Evolutionary conservation across 2,113 vertebrate genomes (phyloP).

Genomic region (Petrocephalus microphthalmus): DNA sequence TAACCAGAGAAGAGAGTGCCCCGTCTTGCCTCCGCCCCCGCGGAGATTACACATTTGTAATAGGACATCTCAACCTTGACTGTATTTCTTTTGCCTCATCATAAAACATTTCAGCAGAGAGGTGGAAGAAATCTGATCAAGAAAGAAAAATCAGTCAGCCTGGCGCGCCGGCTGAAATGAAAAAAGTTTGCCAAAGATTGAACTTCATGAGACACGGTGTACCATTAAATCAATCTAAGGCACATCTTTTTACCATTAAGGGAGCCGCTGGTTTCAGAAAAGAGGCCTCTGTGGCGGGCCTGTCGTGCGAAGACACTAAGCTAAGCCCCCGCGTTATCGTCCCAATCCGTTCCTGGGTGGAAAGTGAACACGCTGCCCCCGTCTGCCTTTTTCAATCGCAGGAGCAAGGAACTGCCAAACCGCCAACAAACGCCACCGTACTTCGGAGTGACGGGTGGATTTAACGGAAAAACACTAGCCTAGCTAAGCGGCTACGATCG

Average conservation of each 20-base stretch:
- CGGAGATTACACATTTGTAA: constrained; percentile 29
- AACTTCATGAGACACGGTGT: constrained; percentile 40
- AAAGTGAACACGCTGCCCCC: not conserved
- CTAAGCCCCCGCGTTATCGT: not conserved
- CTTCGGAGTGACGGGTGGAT: not conserved
- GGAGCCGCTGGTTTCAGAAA: constrained; percentile 29
- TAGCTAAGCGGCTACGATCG: not conserved
- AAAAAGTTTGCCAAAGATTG: constrained; percentile 39
- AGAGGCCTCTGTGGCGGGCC: not conserved
- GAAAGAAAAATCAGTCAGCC: constrained; percentile 32
- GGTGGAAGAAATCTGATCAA: constrained; percentile 28
- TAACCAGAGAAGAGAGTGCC: constrained; percentile 7
- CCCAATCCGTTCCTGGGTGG: not conserved
- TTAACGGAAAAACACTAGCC: not conserved
- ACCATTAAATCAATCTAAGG: constrained; percentile 37
- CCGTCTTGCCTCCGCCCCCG: not conserved
- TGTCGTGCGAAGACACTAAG: not conserved
- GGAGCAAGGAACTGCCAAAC: not conserved
- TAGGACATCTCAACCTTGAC: constrained; percentile 30
- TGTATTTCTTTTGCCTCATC: constrained; percentile 23
- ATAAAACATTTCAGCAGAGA: constrained; percentile 26
- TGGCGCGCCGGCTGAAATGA: constrained; percentile 29
- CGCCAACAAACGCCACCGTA: not conserved
- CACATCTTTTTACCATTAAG: constrained; percentile 28
- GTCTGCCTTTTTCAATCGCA: not conserved